Evolutionary conservation across 2,888 invertebrate genomes (phyloP).

Genomic region (Aquatica leii): DNA sequence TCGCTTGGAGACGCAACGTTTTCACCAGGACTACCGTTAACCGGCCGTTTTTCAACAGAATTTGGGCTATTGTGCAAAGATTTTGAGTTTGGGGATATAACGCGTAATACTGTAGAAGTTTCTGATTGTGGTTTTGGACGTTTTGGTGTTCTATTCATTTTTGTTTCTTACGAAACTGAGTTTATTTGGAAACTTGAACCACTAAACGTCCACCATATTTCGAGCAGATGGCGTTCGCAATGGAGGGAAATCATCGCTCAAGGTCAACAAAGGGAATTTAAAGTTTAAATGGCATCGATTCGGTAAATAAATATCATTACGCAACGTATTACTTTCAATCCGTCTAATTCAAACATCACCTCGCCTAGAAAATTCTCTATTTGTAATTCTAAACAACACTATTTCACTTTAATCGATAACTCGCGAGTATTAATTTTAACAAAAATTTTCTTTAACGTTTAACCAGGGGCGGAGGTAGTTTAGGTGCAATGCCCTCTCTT

Average conservation of each 20-base stretch:
- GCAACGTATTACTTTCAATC: background rate
- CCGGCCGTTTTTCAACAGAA: conserved; percentile 41
- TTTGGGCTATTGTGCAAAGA: conserved; percentile 34
- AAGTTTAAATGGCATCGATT: conserved; percentile 40
- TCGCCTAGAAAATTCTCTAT: background rate
- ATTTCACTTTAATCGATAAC: too few species aligned
- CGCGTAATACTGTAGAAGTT: conserved; percentile 29
- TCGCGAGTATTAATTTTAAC: background rate
- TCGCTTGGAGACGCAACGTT: conserved; percentile 53
- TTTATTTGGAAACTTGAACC: conserved; percentile 32
- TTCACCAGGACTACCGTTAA: conserved; percentile 41
- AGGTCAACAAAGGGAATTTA: conserved; percentile 40
- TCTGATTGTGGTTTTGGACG: conserved; percentile 35
- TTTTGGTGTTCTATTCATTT: conserved; percentile 44
- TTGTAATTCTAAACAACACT: too few species aligned
- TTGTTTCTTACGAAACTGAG: conserved; percentile 36
- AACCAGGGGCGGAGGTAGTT: background rate
- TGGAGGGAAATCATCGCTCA: conserved; percentile 42
- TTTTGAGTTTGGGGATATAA: conserved; percentile 38
- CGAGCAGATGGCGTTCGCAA: conserved; percentile 41
- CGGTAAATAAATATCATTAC: conserved; percentile 4
- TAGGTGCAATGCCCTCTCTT: too few species aligned
- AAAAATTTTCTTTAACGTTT: background rate
- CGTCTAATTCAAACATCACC: background rate
- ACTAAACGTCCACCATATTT: conserved; percentile 40